Evolutionary conservation across 2,888 invertebrate species (phyloP), one percentile per base, ranked within the genome.

Genomic region (Xestia xanthographa): DNA sequence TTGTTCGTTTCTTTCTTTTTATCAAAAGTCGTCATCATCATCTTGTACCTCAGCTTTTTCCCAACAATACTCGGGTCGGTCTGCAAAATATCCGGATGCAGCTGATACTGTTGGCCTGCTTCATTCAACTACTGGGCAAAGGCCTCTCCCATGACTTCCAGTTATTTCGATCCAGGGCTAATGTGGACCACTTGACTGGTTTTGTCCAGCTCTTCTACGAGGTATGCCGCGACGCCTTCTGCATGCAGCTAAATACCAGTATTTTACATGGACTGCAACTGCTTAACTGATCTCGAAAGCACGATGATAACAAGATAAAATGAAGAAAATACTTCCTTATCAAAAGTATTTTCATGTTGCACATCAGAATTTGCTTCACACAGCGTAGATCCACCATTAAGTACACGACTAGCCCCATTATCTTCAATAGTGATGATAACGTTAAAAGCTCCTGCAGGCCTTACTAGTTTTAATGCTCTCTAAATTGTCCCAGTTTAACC

Each of bases 401-500:
- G 17, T 34, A 17, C 26, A n/a, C 22, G 22, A 58, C 26, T 22
- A 66, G 14, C 38, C 17, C 5, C 26, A 68, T 66, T 50, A 69
- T 62, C 50, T 67, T 63, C 62, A 50, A 73, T 69, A 70, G 66
- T 38, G 66, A 70, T 70, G 38, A 66, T 73, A 66, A 69, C 34
- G 29, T 67, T 80, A 75, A 75, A 66, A 69, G 43, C 29, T 45
- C 41, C 80, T 72, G 5, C 67, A 75, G 70, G 70, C 65, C 11
- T 68, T 71, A 71, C 70, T 62, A 65, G 65, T 71, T 71, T 79
- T 56, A 84, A 71, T 71, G 70, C 20, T 81, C 65, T 86, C 75
- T 66, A 82, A 79, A 80, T 80, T 78, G 70, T 82, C 22, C 66
- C 22, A 73, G 85, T 72, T 80, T 63, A 77, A 60, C 70, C 72